These are phyloP conservation scores for Drosophila falleni DNA, from an alignment of 2,888 invertebrate species.

Conservation along the genomic window DNA sequence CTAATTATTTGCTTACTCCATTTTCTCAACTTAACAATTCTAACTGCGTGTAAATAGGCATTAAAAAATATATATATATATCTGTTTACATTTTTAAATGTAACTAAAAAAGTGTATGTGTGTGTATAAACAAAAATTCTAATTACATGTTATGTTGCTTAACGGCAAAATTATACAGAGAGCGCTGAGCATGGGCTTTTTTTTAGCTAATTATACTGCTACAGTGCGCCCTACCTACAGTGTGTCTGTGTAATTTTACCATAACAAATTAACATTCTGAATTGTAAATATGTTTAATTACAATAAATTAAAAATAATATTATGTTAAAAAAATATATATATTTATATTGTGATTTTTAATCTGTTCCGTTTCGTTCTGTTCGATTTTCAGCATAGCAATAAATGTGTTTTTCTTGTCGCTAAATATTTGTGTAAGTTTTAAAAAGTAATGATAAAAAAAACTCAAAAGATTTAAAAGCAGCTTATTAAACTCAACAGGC, in stretches of 20 bases:
- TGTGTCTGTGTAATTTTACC: constrained; percentile 1
- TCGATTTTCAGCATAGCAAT: constrained; percentile 26
- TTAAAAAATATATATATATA: constrained; percentile 23
- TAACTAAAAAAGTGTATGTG: constrained; percentile 16
- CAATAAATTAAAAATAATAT: constrained; percentile 42
- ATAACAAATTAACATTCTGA: constrained; percentile 19
- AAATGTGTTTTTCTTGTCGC: constrained; percentile 14
- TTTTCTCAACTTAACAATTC: constrained; percentile 28
- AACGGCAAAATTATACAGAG: constrained; percentile 4
- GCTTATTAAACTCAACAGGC: constrained; percentile 5
- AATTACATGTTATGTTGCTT: not conserved
- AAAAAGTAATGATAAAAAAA: not conserved
- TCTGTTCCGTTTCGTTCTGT: constrained; percentile 40
- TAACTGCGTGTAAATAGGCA: constrained; percentile 44
- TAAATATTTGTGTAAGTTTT: constrained; percentile 44
- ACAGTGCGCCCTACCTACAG: not conserved
- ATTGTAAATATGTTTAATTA: constrained; percentile 37
- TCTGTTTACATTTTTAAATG: constrained; percentile 2
- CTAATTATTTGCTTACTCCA: constrained; percentile 30
- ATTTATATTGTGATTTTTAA: constrained; percentile 29
- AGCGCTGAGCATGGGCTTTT: not conserved
- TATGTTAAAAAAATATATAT: constrained; percentile 34
- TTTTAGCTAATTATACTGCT: not conserved
- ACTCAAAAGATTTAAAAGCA: not conserved
- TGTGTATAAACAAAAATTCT: constrained; percentile 13